Conservation (phyloP, 1,140 invertebrate genomes). For the Drosophila funebris region DNA sequence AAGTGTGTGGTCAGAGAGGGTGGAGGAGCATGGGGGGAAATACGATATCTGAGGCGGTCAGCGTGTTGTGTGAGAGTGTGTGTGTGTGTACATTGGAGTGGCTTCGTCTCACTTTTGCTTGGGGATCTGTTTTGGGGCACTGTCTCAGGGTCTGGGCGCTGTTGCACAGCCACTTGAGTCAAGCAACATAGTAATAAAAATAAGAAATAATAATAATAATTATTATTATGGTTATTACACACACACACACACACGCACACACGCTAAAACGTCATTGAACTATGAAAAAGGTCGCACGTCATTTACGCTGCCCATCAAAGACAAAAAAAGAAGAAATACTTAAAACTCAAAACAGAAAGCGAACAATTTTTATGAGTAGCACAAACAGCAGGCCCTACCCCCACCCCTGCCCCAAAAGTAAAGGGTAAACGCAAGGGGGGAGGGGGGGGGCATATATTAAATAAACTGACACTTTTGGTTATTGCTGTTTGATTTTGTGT, state of each 20-base stretch:
- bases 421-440: not conserved
- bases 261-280: constrained; percentile 70
- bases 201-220: constrained; percentile 47
- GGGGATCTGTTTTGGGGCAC: constrained; percentile 18
- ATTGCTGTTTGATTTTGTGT: constrained; percentile 58
- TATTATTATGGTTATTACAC: constrained; percentile 60
- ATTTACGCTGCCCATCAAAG: constrained; percentile 32
- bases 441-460: not conserved
- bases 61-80: constrained; percentile 33
- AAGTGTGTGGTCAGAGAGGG: constrained; percentile 11
- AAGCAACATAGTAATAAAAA: constrained; percentile 49
- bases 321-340: constrained; percentile 10
- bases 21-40: not conserved
- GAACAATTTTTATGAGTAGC: constrained; percentile 39
- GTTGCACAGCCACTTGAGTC: constrained; percentile 57
- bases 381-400: constrained; percentile 27
- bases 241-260: constrained; percentile 18
- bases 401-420: not conserved
- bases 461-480: constrained; percentile 38
- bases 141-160: constrained; percentile 33
- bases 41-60: constrained; percentile 44
- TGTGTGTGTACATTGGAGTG: constrained; percentile 72
- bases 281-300: constrained; percentile 68
- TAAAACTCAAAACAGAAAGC: constrained; percentile 24
- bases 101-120: constrained; percentile 25